These are phyloP conservation scores for Ciconia nigra DNA, from an alignment of 2,797 vertebrate species.

Conservation along the genomic window DNA sequence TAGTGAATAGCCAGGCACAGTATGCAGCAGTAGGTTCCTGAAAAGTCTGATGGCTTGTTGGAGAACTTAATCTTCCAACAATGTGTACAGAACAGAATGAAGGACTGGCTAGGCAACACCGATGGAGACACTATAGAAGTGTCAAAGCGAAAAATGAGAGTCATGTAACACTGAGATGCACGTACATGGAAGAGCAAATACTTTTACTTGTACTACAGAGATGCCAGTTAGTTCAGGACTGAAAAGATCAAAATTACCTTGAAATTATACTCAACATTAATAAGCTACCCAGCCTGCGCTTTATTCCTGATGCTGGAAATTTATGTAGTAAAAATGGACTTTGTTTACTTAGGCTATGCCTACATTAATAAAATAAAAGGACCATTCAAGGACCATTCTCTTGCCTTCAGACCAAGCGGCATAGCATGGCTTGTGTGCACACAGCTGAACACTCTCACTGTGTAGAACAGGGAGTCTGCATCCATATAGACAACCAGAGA, in stretches of 20 bases:
- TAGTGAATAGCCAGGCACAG: not conserved
- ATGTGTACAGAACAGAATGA: not conserved
- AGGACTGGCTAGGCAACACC: not conserved
- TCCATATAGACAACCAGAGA: accelerated
- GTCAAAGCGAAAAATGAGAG: not conserved
- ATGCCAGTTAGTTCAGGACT: not conserved
- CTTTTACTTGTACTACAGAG: not conserved
- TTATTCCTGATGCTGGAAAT: not conserved
- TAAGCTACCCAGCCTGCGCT: not conserved
- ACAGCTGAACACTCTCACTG: not conserved
- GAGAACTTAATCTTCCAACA: not conserved
- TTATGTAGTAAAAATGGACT: not conserved
- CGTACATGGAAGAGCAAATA: not conserved
- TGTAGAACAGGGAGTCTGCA: not conserved
- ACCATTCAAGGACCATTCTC: not conserved
- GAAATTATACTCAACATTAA: not conserved
- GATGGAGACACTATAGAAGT: not conserved
- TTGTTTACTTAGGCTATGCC: not conserved
- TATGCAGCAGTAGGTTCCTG: accelerated
- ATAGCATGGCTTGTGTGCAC: not conserved
- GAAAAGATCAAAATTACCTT: not conserved
- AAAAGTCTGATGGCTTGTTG: not conserved
- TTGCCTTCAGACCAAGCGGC: not conserved
- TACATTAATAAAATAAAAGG: not conserved
- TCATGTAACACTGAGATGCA: not conserved